These are phyloP conservation scores for Dasyurus viverrinus DNA, from an alignment of 2,113 vertebrate genomes.

Conservation along the genomic window DNA sequence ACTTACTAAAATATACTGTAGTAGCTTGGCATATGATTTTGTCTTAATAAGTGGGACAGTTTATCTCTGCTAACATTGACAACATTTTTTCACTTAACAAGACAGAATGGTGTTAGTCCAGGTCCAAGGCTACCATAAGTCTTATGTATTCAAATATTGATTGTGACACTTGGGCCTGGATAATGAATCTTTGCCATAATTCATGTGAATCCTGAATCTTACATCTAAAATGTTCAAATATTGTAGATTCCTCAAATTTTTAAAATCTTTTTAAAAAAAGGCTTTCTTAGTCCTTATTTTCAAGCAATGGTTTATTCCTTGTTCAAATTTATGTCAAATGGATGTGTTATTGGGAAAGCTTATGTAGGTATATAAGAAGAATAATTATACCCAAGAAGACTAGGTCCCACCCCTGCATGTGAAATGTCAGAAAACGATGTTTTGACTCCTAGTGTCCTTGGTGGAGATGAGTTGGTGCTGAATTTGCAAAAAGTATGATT, in stretches of 20 bases:
- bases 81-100: background rate
- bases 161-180: background rate
- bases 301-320: background rate
- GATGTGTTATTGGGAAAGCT: background rate
- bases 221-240: background rate
- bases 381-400: background rate
- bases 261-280: slow-evolving; percentile 43
- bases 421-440: slow-evolving; percentile 78
- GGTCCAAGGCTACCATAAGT: background rate
- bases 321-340: background rate
- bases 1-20: background rate
- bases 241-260: background rate
- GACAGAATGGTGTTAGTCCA: slow-evolving; percentile 3
- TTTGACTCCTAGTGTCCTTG: slow-evolving; percentile 82
- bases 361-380: background rate
- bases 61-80: background rate
- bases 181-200: background rate
- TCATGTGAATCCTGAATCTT: background rate
- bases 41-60: background rate
- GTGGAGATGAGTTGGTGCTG: slow-evolving; percentile 83
- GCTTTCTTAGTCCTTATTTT: background rate
- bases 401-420: slow-evolving; percentile 43
- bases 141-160: background rate
- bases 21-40: background rate
- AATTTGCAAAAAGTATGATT: slow-evolving; percentile 84